A percentile compares a stretch with the other conserved stretches of the same genome.
These are phyloP conservation scores for Acridotheres tristis DNA, from an alignment of 2,797 vertebrate genomes.

Conservation along the genomic window DNA sequence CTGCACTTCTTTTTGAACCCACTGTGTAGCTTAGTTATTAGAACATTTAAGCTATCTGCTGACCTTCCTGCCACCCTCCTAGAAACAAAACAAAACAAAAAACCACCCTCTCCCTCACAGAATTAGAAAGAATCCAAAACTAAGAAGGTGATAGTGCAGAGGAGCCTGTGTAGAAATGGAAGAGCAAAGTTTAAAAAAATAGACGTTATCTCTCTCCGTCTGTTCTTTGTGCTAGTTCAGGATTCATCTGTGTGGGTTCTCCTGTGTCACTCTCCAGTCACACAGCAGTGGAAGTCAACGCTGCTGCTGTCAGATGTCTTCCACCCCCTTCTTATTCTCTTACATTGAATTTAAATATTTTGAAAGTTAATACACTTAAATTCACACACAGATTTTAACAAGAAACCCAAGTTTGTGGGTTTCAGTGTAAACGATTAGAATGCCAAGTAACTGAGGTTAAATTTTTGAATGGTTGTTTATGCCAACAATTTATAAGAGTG, in stretches of 20 bases:
- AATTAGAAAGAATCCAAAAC: background rate
- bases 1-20: background rate
- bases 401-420: background rate
- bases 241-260: background rate
- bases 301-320: constrained; percentile 1
- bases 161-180: background rate
- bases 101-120: fast-evolving
- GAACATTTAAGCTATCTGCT: background rate
- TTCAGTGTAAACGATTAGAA: constrained; percentile 15
- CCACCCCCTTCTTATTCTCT: constrained; percentile 15
- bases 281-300: background rate
- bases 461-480: constrained; percentile 49
- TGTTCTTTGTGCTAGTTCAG: background rate
- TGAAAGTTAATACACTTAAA: constrained; percentile 16
- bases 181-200: background rate
- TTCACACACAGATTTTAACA: background rate
- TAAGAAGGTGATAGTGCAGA: background rate
- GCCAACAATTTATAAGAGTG: constrained; percentile 31
- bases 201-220: background rate
- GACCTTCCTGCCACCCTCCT: background rate
- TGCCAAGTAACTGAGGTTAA: constrained; percentile 51
- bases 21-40: background rate
- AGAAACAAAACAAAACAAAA: background rate
- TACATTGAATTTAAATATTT: constrained; percentile 46
- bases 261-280: background rate